These are phyloP conservation scores for Ferrisia virgata DNA, from an alignment of 2,888 invertebrate genomes.

Conservation along the genomic window DNA sequence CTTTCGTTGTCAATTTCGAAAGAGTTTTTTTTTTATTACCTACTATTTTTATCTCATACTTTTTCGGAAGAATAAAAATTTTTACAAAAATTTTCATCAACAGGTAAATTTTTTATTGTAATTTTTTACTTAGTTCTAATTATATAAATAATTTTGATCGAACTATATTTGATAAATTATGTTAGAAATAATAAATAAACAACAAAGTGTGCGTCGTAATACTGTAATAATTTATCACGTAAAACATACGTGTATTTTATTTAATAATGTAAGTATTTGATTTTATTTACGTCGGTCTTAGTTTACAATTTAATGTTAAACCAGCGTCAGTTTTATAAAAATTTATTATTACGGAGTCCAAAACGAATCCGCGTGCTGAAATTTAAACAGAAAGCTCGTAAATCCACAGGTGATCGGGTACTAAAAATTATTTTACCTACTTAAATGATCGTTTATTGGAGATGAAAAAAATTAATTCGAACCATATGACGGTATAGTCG, in stretches of 20 bases:
- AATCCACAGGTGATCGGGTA: constrained; percentile 16
- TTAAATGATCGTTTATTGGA: neutral
- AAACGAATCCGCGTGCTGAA: neutral
- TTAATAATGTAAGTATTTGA: neutral
- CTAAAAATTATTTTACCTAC: constrained; percentile 16
- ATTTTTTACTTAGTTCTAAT: neutral
- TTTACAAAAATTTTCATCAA: neutral
- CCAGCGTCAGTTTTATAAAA: neutral
- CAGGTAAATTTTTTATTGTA: neutral
- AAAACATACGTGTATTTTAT: neutral
- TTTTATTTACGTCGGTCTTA: neutral
- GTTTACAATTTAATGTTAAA: constrained; percentile 1
- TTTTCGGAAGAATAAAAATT: neutral
- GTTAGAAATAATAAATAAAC: too few species aligned
- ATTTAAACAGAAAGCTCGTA: neutral
- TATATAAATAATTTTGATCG: neutral
- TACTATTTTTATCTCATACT: neutral
- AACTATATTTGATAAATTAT: neutral
- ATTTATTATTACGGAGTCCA: neutral
- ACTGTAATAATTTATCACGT: neutral
- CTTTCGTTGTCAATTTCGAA: neutral
- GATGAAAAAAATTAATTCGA: neutral
- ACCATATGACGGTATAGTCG: neutral
- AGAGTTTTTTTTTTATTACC: neutral
- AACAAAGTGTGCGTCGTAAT: too few species aligned